Evolutionary conservation across 2,113 vertebrate species (phyloP), one percentile per base, ranked within the genome.

Genomic region (Leptobrachium ailaonicum): DNA sequence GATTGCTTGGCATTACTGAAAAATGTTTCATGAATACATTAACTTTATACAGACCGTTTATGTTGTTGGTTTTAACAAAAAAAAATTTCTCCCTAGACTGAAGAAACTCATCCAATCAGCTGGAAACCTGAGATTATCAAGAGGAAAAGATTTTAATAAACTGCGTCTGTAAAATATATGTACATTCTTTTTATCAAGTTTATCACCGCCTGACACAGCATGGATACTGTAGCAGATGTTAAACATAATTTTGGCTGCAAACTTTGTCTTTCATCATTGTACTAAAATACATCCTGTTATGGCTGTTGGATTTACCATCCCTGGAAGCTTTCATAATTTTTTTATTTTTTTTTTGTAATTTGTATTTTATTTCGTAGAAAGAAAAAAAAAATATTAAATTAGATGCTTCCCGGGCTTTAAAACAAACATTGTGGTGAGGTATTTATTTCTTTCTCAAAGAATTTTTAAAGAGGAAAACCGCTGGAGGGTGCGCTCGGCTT

Each of bases 41-140:
- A 32, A 32, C 20, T 11, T 54, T 54, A 11, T 54, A 54, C 50
- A 10, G 4, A 13, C n/a, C 60, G n/a, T 62, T 64, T 64, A 64
- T 32, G 62, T 64, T 64, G 14, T 14, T 62, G 60, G 11, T 62
- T 14, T 62, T n/a, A 10, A 62, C 1, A 8, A 54, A 54, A 32
- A 32, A 32, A 32, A 32, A 1, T 87, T 73, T 85, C 32, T 53
- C 54, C 91, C 77, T 77, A 99, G 98, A 98, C 96, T 45, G 97
- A 99, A 91, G 97, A 99, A 92, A 95, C 93, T 63, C 97, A 99
- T 86, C 97, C 97, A 6, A 85, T 99, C 92, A 99, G 94, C 90
- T 98, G 97, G 97, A 99, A 99, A 87, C 97, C 98, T 85, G 97
- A 99, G 90, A 99, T 99, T 85, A 95, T 99, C 88, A 99, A 99